Evolutionary conservation across 2,113 vertebrate species (phyloP).

Genomic region (Guaruba guarouba): DNA sequence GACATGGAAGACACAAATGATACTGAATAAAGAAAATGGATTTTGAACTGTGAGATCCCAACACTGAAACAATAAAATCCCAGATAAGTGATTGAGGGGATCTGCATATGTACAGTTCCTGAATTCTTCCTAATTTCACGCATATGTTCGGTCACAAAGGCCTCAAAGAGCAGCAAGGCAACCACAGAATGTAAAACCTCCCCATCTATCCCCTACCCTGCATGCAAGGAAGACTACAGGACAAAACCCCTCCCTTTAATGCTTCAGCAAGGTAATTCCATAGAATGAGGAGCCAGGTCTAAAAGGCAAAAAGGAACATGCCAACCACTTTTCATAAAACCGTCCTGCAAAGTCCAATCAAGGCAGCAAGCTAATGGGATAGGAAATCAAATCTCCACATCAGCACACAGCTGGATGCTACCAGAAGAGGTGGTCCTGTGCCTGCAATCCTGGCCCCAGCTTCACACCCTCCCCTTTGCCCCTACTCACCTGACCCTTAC

Average conservation of each 20-base stretch:
- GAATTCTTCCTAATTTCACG: conserved; percentile 21
- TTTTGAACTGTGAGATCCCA: conserved; percentile 50
- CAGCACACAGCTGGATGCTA: neutral
- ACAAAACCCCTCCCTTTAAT: neutral
- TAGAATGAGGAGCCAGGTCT: neutral
- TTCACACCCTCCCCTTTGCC: neutral
- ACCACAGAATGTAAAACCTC: neutral
- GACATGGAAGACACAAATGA: conserved; percentile 35
- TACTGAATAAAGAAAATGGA: conserved; percentile 1
- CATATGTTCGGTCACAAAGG: neutral
- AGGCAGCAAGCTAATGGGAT: neutral
- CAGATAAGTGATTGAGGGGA: conserved; percentile 11
- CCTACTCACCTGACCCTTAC: neutral
- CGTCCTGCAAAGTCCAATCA: neutral
- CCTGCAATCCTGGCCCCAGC: neutral
- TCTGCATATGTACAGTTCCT: conserved; percentile 19
- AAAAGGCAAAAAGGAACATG: neutral
- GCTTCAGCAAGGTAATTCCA: neutral
- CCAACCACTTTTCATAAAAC: neutral
- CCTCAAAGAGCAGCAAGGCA: neutral
- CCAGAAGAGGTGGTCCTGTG: neutral
- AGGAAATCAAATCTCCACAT: neutral
- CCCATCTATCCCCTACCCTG: neutral
- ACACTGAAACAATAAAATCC: conserved; percentile 16
- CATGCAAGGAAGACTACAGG: neutral